Base-by-base conservation (phyloP, 1,140 invertebrate species). In the Drosophila pachea region DNA sequence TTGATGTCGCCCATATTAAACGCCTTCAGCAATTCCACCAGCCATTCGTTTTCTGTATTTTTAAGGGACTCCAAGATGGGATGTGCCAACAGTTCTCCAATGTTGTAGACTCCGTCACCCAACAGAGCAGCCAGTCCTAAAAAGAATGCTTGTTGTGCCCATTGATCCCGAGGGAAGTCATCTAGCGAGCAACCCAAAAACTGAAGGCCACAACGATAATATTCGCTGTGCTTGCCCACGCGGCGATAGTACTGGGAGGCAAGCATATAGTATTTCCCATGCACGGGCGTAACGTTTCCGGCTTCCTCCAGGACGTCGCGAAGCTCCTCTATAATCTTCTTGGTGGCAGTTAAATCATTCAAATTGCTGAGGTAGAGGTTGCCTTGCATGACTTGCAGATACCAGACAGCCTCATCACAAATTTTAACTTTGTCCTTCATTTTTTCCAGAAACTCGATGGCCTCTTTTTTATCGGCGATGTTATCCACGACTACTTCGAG, bases 71-170 rank as follows among this genome's bases (percentile, higher is more conserved):
- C 94, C 73, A 99, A 90, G 35, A 99, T 95, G 3, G 97, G 97
- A 92, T 99, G 98, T 16, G 97, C 96, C 32, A 99, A 89, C 83
- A 99, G 90, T 91, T 99, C 98, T 0, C 98, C 98, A 83, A 99
- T 94, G 90, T 99, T 99, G 89, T 99, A 99, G 12, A 99, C 96
- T 40, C 95, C 96, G 83, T 99, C 96, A 7, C 98, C 98, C 0
- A 99, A 89, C 8, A 99, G 92, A 0, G 98, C 98, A 7, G 98
- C 98, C 5, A 99, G 90, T 0, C 97, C 96, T 11, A 99, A 91
- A 76, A 97, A 95, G 88, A 98, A 97, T 0, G 98, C 98, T 88
- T 95, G 94, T 74, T 94, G 94, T 66, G 92, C 92, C 90, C 95
- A 95, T 86, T 94, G 93, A 74, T 93, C 92, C 8, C 78, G 78